A percentile compares a stretch with the other conserved stretches of the same genome.
These are phyloP conservation scores for Pseudomyrmex sp. DNA, from an alignment of 1,140 invertebrate genomes.

Conservation along the genomic window DNA sequence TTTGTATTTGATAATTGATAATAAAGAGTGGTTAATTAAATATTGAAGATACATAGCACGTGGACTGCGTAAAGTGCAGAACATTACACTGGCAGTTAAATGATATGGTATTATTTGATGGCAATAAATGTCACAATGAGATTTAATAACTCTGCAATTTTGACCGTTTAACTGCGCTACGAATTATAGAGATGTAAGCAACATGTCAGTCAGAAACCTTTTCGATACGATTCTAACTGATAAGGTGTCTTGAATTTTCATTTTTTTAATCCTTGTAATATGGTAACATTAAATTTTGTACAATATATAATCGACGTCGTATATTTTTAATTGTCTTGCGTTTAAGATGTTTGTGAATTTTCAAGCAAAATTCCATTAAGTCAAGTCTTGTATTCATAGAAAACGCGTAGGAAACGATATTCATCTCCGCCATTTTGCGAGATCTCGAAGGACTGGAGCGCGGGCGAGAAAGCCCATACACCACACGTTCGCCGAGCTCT, in stretches of 20 bases:
- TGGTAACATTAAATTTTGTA: neutral
- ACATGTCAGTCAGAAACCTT: conserved; percentile 33
- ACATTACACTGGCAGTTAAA: conserved; percentile 68
- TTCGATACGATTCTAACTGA: conserved; percentile 17
- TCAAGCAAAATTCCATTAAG: neutral
- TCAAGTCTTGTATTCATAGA: neutral
- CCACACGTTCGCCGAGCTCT: conserved; percentile 71
- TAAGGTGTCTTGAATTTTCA: neutral
- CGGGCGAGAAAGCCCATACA: conserved; percentile 71
- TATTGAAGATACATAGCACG: neutral
- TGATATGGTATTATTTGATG: conserved; percentile 67
- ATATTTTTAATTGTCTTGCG: neutral
- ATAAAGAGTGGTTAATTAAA: neutral
- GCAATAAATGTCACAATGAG: conserved; percentile 72
- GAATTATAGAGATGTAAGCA: conserved; percentile 53
- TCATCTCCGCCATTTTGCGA: conserved; percentile 43
- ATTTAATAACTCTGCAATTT: conserved; percentile 71
- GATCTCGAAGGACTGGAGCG: conserved; percentile 21
- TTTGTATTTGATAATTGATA: neutral
- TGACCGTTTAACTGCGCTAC: conserved; percentile 60
- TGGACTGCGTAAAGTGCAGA: conserved; percentile 56
- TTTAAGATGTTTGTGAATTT: neutral
- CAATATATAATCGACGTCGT: too few relatives aligned
- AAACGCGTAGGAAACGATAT: neutral
- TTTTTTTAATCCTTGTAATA: neutral